A percentile compares a stretch with the other conserved stretches of the same genome.
These are phyloP conservation scores for Oegoconia quadripuncta DNA, from an alignment of 2,888 invertebrate genomes.

Conservation along the genomic window DNA sequence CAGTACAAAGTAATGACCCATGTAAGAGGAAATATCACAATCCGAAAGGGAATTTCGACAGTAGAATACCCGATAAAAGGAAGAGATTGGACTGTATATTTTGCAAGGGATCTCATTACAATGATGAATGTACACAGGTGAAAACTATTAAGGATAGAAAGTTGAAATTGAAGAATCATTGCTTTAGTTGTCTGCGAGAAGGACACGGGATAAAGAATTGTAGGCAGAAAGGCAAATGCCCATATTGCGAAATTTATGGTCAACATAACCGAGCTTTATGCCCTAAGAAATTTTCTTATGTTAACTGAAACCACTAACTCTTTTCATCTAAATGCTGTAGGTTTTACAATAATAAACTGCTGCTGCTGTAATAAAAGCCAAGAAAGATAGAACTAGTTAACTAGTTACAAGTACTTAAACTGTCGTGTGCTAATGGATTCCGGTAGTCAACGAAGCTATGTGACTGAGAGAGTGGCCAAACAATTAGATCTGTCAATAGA, in stretches of 20 bases:
- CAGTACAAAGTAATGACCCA: too few relatives aligned
- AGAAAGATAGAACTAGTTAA: neutral
- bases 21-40: too few relatives aligned
- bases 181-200: conserved; percentile 5
- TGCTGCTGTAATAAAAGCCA: neutral
- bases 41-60: too few relatives aligned
- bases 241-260: conserved; percentile 4
- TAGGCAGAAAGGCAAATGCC: conserved; percentile 4
- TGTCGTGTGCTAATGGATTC: conserved; percentile 10
- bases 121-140: conserved; percentile 7
- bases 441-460: conserved; percentile 11
- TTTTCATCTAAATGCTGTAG: neutral
- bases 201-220: conserved; percentile 8
- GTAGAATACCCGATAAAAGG: too few relatives aligned
- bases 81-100: conserved; percentile 7
- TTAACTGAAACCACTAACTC: neutral
- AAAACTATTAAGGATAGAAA: conserved; percentile 6
- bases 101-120: conserved; percentile 7
- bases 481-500: neutral
- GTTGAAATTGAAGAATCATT: conserved; percentile 3
- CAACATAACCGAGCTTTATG: conserved; percentile 10
- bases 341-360: neutral
- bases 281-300: too few relatives aligned
- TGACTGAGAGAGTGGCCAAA: conserved; percentile 1
- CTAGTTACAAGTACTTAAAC: too few relatives aligned